Conservation (phyloP, 2,888 invertebrate species). For the Lasioglossum calceatum region DNA sequence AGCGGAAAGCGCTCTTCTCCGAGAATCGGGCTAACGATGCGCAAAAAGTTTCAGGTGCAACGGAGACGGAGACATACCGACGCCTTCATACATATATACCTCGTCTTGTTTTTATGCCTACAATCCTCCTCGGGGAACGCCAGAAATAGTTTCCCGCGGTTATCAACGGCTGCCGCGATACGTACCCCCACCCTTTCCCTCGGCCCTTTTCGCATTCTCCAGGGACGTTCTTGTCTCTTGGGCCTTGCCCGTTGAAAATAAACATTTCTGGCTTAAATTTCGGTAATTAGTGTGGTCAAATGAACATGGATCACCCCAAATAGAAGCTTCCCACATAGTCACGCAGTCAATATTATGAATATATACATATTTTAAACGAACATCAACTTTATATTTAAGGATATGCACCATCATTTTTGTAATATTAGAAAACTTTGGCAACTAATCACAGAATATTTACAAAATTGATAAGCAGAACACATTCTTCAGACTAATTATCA, state of each 20-base stretch:
- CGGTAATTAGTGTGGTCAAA: background rate
- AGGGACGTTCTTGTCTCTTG: background rate
- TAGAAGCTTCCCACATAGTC: background rate
- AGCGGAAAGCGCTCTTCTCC: constrained; percentile 14
- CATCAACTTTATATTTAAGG: background rate
- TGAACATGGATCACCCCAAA: background rate
- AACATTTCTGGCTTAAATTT: background rate
- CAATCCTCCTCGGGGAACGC: constrained; percentile 9
- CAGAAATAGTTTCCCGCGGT: constrained; percentile 27
- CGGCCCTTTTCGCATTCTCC: background rate
- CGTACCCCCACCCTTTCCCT: background rate
- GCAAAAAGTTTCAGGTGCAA: constrained; percentile 39
- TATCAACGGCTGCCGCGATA: background rate
- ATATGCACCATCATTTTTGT: too few relatives aligned
- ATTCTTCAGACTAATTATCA: background rate
- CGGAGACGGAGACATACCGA: constrained; percentile 1
- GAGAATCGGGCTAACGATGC: constrained; percentile 51
- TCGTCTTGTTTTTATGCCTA: constrained; percentile 6
- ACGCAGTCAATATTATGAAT: background rate
- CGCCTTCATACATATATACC: background rate
- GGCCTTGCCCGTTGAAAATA: background rate
- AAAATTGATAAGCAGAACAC: background rate
- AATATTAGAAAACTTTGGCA: too few relatives aligned
- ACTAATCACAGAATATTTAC: too few relatives aligned
- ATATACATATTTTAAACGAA: background rate